Conservation (phyloP, 2,888 invertebrate genomes). For the Dicycla oo region DNA sequence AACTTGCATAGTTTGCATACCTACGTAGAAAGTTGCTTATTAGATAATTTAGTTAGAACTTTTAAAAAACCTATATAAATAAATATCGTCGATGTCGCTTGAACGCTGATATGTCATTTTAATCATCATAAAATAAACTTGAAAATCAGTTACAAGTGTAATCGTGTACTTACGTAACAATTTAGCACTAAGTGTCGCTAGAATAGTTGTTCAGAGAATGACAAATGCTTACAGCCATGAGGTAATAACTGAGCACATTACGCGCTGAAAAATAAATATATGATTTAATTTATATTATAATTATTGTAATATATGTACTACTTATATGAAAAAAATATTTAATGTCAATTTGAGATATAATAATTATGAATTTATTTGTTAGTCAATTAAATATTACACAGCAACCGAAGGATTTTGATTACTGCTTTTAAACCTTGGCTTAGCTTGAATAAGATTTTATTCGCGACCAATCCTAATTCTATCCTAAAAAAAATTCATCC, state of each 20-base stretch:
- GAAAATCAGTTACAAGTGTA: background rate
- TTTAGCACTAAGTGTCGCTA: conserved; percentile 8
- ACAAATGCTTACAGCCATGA: background rate
- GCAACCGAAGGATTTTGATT: conserved; percentile 62
- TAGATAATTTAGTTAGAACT: no score
- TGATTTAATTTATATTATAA: conserved; percentile 47
- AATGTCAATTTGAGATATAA: conserved; percentile 82
- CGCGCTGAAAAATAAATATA: conserved; percentile 21
- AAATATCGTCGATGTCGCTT: background rate
- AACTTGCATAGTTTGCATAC: background rate
- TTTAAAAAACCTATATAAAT: no score
- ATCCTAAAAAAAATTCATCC: background rate
- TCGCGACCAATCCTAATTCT: background rate
- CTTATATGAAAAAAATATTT: conserved; percentile 65
- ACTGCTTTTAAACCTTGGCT: conserved; percentile 8
- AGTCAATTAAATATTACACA: conserved; percentile 86
- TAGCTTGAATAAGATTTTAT: background rate
- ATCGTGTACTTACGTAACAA: background rate
- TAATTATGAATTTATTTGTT: conserved; percentile 83
- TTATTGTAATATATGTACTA: conserved; percentile 49
- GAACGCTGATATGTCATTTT: conserved; percentile 2
- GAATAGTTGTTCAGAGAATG: conserved; percentile 3
- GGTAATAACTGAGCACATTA: conserved; percentile 22
- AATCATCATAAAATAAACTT: conserved; percentile 19
- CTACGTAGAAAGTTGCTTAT: background rate